Conservation (phyloP, 2,113 vertebrate genomes). For the Hystrix cristata region DNA sequence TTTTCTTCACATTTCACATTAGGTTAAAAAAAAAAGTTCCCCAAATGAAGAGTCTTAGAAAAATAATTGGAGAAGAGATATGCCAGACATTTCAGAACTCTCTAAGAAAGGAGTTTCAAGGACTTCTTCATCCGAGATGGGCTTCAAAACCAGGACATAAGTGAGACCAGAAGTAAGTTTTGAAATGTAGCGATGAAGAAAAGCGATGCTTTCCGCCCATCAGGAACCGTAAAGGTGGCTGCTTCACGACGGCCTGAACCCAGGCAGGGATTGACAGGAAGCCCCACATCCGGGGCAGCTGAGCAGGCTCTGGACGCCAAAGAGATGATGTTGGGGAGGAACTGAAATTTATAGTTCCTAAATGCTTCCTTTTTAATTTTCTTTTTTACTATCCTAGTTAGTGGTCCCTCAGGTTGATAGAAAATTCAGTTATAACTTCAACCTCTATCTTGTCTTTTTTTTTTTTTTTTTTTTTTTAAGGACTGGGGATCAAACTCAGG, state of each 20-base stretch:
- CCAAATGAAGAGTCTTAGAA: not conserved
- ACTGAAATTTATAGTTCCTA: not conserved
- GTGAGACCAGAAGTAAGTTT: not conserved
- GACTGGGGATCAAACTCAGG: too few species aligned
- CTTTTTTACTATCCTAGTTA: not conserved
- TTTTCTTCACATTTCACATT: not conserved
- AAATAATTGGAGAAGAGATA: not conserved
- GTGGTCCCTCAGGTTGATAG: not conserved
- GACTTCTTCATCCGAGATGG: not conserved
- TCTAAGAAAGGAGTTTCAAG: not conserved
- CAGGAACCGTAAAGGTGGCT: not conserved
- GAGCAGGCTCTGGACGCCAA: not conserved
- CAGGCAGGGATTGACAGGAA: accelerated
- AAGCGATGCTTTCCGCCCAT: not conserved
- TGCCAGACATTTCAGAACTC: not conserved
- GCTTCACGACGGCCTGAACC: too few species aligned
- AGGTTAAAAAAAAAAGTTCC: not conserved
- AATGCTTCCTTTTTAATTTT: not conserved
- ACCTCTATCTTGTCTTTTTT: not conserved
- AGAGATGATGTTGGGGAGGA: not conserved
- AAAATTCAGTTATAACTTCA: not conserved
- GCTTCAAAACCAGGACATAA: not conserved
- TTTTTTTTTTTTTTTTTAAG: not conserved
- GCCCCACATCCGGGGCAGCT: accelerated
- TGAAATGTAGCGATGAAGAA: not conserved